Evolutionary conservation across 1,140 invertebrate species (phyloP).

Genomic region (Plodia interpunctella): DNA sequence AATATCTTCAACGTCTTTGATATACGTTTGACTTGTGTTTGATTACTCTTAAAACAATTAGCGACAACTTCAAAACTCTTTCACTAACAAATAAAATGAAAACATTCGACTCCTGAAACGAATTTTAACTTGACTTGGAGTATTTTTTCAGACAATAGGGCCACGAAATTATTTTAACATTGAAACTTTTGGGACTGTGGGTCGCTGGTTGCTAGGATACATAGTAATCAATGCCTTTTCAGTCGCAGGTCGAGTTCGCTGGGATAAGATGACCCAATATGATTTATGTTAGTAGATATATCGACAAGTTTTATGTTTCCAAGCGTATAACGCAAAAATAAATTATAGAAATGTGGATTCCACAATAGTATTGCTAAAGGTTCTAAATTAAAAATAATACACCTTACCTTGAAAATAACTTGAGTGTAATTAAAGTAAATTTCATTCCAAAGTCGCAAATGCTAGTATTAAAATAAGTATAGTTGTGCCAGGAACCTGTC

Average conservation of each 20-base stretch:
- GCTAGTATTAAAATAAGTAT: no score
- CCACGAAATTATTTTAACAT: constrained; percentile 7
- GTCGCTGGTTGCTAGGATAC: background rate
- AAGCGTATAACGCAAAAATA: no score
- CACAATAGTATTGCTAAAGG: no score
- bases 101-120: background rate
- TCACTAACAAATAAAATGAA: background rate
- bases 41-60: no score
- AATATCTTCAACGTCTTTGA: no score
- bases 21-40: no score
- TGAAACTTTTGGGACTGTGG: background rate
- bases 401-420: no score
- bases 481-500: no score
- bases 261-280: background rate
- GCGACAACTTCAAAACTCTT: background rate
- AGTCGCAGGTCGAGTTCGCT: background rate
- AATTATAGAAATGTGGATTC: no score
- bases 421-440: no score
- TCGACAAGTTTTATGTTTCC: background rate
- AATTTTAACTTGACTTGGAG: background rate
- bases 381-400: no score
- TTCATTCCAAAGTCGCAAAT: no score
- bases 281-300: background rate
- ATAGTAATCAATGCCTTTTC: constrained; percentile 3
- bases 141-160: constrained; percentile 5